Evolutionary conservation across 2,888 invertebrate genomes (phyloP), one percentile per base, ranked within the genome.

Genomic region (Orthosia gracilis): DNA sequence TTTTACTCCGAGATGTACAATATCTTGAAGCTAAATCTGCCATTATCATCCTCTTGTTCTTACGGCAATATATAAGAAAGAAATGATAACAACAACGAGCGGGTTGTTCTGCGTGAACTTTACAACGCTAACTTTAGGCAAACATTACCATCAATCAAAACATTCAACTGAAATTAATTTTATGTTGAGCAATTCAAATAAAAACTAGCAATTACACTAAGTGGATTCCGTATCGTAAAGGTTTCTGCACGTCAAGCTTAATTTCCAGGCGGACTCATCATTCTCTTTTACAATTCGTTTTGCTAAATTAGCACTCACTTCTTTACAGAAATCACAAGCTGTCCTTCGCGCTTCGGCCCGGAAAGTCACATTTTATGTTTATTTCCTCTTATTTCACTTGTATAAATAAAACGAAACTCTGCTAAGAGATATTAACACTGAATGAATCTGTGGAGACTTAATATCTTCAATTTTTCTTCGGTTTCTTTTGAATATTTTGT

Each of bases 291-390:
- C 85, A 89, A 90, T 90, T 88, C 85, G 83, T 89, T 91, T 80
- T 84, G 80, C 86, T 87, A 91, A 92, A 93, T 92, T 92, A 90
- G 87, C 90, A 88, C 85, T 89, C 85, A 84, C 85, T 90, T 90
- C 89, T 88, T 89, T 86, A 83, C 75, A 87, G 81, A 88, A 81
- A 83, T 78, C 78, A 76, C 78, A 80, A 82, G 84, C 82, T 85
- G 83, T 85, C 84, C 71, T 86, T 85, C 83, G 81, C 85, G 84
- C 71, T 86, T 85, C 83, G 80, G 74, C 73, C 76, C 76, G 71
- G 79, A 82, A 87, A 78, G 86, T 87, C 87, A 88, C 84, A 87
- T 89, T 89, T 89, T 86, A 73, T 86, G 75, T 89, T 89, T 88
- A 88, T 89, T 88, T 88, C 69, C 79, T 85, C 85, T 87, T 87